These are phyloP conservation scores for Poicephalus meyeri DNA, from an alignment of 2,113 vertebrate species.

Conservation along the genomic window DNA sequence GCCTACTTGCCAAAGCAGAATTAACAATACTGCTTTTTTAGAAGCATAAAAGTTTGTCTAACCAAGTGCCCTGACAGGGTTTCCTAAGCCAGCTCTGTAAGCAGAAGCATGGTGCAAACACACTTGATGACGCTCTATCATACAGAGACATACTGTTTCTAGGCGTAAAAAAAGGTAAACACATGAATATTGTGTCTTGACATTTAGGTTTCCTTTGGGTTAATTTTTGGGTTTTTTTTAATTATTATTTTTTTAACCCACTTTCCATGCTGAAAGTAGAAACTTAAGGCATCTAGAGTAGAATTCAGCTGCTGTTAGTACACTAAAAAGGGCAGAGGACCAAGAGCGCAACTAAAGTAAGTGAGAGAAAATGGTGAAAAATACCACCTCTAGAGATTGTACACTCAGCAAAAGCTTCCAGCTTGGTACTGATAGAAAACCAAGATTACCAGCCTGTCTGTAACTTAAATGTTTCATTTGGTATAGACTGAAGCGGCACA, in stretches of 20 bases:
- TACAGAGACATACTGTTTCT: neutral
- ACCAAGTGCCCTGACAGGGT: neutral
- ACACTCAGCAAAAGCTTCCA: neutral
- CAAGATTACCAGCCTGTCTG: neutral
- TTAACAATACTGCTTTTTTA: neutral
- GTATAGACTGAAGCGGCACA: neutral
- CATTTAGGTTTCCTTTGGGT: neutral
- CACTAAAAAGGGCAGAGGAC: neutral
- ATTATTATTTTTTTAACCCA: neutral
- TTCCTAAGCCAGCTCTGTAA: neutral
- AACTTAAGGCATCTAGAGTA: neutral
- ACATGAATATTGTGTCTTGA: fast-evolving
- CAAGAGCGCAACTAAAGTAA: neutral
- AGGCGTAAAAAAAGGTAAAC: neutral
- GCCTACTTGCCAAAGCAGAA: neutral
- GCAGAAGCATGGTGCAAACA: neutral
- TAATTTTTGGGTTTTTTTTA: neutral
- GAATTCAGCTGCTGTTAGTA: neutral
- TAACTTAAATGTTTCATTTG: neutral
- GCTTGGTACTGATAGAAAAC: neutral
- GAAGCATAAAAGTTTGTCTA: neutral
- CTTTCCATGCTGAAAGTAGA: neutral
- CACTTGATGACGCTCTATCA: neutral
- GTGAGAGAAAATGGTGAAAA: neutral
- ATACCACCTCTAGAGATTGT: neutral